Evolutionary conservation across 2,113 vertebrate genomes (phyloP), one percentile per base, ranked within the genome.

Genomic region (Cromileptes altivelis): DNA sequence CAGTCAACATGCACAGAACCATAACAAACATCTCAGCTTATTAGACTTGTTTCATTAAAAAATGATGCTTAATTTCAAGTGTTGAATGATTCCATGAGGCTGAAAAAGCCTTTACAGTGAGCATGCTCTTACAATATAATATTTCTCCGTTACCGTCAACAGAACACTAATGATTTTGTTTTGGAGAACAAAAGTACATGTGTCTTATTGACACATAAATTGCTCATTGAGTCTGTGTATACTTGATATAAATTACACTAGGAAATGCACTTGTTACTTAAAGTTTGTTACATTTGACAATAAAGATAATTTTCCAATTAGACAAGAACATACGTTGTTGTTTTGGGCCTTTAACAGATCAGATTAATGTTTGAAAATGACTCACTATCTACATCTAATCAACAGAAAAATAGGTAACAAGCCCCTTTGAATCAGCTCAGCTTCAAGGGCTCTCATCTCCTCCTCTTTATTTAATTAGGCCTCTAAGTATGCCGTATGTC

Each of bases 381-480:
- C 47, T 71, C 7, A 79, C 71, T 49, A 37, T 77, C 52, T 68
- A 40, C 40, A 57, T 61, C 58, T 70, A 53, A 82, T 73, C 55
- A 78, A 61, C 64, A 64, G n/a, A n/a, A 55, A 78, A 81, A 76
- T 64, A 61, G 53, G 45, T 9, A 80, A 72, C 73, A 89, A 63
- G 27, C 25, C n/a, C 50, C 40, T 63, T 23, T 68, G 27, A 79
- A 70, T 75, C 42, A 65, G 84, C 58, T 75, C 78, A 21, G 69
- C 65, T 82, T 81, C 55, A 27, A 84, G 71, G 47, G 76, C 80
- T 71, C 78, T 88, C 21, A 1, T 85, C 75, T 75, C 78, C 27
- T 71, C 55, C 56, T 70, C 65, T 78, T 81, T 89, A 84, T 86
- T 81, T 87, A 70, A 90, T 90, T 74, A 89, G 62, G 40, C 77